Evolutionary conservation across 1,140 invertebrate species (phyloP).

Genomic region (Drosophila arizonae): DNA sequence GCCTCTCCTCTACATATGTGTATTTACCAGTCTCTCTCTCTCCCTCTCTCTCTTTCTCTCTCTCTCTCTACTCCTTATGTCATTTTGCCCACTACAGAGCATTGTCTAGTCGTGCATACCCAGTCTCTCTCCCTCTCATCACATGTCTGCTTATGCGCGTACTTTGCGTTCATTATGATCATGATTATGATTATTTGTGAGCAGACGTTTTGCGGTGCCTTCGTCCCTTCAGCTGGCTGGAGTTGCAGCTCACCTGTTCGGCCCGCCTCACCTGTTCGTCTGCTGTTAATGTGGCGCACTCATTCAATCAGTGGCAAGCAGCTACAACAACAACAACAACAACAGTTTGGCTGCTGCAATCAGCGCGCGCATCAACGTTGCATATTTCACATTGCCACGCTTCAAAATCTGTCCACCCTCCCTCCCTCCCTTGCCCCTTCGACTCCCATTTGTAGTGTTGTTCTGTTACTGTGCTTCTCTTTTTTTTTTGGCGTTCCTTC

Average conservation of each 20-base stretch:
- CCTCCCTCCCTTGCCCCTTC: neutral
- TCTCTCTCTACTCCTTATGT: too few species aligned
- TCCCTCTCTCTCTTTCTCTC: too few species aligned
- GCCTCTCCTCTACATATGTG: too few species aligned
- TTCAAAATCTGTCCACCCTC: neutral
- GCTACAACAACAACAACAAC: constrained; percentile 8
- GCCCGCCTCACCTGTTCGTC: constrained; percentile 28
- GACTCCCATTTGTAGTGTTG: constrained; percentile 13
- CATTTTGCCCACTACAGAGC: too few species aligned
- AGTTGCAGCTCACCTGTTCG: neutral
- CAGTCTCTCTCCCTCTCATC: neutral
- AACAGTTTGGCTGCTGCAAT: constrained; percentile 49
- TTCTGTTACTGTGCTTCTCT: neutral
- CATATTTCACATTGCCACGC: constrained; percentile 50
- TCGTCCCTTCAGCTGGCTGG: constrained; percentile 9
- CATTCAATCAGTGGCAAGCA: constrained; percentile 61
- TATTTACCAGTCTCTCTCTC: too few species aligned
- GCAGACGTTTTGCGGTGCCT: constrained; percentile 33
- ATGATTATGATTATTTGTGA: constrained; percentile 46
- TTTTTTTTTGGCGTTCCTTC: constrained; percentile 1
- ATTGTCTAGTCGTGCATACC: neutral
- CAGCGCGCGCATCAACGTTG: constrained; percentile 63
- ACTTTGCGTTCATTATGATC: constrained; percentile 65
- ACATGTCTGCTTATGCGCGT: neutral
- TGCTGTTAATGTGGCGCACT: constrained; percentile 58